A percentile compares a stretch with the other conserved stretches of the same genome.
These are phyloP conservation scores for Carterocephalus palaemon DNA, from an alignment of 2,888 invertebrate species.

Conservation along the genomic window DNA sequence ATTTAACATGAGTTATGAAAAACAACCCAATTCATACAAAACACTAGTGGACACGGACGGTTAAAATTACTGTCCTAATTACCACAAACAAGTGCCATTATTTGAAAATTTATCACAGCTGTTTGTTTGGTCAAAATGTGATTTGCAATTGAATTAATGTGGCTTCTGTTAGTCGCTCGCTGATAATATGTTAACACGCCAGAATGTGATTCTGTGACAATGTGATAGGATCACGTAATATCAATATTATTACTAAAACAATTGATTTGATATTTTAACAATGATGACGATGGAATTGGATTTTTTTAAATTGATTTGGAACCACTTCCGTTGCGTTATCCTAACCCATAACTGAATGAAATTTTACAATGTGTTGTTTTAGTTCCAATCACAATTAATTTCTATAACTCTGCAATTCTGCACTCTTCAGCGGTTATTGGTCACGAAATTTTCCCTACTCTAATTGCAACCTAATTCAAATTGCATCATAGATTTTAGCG, in stretches of 20 bases:
- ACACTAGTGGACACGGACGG: slow-evolving; percentile 10
- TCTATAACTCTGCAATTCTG: too few relatives aligned
- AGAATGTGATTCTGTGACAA: slow-evolving; percentile 1
- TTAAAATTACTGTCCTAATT: slow-evolving; percentile 5
- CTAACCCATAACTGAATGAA: too few relatives aligned
- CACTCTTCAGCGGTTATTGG: too few relatives aligned
- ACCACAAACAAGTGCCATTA: slow-evolving; percentile 4
- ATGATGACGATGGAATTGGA: too few relatives aligned
- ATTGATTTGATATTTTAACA: background rate
- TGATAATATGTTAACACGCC: slow-evolving; percentile 6
- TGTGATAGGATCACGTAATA: background rate
- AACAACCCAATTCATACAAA: slow-evolving; percentile 6
- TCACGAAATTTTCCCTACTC: too few relatives aligned
- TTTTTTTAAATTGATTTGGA: too few relatives aligned
- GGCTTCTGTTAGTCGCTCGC: background rate
- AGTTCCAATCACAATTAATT: too few relatives aligned
- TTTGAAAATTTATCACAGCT: slow-evolving; percentile 7
- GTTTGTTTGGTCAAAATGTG: slow-evolving; percentile 13
- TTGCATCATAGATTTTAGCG: too few relatives aligned
- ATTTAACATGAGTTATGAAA: too few relatives aligned
- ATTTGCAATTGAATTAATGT: slow-evolving; percentile 16
- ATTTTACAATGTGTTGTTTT: too few relatives aligned
- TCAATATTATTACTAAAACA: background rate
- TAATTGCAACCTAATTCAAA: too few relatives aligned
- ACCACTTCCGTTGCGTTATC: too few relatives aligned